These are phyloP conservation scores for Drosophila repletoides DNA, from an alignment of 1,140 invertebrate species.

Conservation along the genomic window DNA sequence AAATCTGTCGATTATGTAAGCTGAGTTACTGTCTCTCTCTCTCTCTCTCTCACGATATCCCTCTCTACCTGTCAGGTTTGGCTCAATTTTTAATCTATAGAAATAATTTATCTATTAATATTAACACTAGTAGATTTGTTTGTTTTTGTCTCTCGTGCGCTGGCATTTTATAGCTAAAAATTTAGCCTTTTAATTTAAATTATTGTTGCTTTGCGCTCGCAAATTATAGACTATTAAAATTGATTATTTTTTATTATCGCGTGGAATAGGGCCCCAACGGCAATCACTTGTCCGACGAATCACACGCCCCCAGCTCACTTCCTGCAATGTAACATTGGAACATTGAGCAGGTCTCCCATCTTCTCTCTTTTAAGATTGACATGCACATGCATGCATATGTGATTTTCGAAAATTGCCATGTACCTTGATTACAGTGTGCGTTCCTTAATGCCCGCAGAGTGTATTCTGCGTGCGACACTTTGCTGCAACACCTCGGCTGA, in stretches of 20 bases:
- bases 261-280: conserved; percentile 23
- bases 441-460: conserved; percentile 2
- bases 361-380: too few relatives aligned
- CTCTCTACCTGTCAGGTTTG: too few relatives aligned
- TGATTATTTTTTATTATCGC: conserved; percentile 70
- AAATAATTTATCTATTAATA: conserved; percentile 49
- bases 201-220: conserved; percentile 63
- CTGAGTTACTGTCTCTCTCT: conserved; percentile 29
- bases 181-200: conserved; percentile 56
- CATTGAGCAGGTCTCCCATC: too few relatives aligned
- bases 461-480: conserved; percentile 26
- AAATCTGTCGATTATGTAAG: conserved; percentile 61
- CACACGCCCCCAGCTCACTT: too few relatives aligned
- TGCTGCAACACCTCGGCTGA: conserved; percentile 17
- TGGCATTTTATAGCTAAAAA: conserved; percentile 43
- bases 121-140: conserved; percentile 12
- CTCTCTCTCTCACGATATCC: conserved; percentile 12
- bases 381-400: too few relatives aligned
- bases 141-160: conserved; percentile 7
- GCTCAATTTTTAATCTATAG: conserved; percentile 40
- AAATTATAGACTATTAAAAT: conserved; percentile 74
- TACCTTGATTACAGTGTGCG: conserved; percentile 8
- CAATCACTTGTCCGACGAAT: not conserved
- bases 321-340: too few relatives aligned
- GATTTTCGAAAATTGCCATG: conserved; percentile 24